phyloP scores from a whole-genome alignment of 2,113 vertebrate genomes.

The Alethe castanea region DNA sequence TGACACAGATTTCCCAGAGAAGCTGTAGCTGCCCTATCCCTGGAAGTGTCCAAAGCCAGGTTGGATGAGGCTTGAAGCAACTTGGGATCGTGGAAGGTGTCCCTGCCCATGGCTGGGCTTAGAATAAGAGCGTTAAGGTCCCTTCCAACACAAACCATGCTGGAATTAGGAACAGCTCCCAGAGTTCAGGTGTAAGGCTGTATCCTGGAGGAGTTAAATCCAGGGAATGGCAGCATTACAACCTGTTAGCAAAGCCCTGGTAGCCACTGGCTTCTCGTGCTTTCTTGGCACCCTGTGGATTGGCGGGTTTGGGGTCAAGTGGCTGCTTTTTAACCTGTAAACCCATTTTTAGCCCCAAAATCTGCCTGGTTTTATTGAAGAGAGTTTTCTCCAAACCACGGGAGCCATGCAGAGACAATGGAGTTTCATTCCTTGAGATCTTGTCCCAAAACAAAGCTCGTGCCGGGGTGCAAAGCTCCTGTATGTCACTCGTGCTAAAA shows the following conservation, averaged over 20 bases:
- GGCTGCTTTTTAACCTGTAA: not conserved
- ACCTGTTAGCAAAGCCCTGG: rapidly evolving
- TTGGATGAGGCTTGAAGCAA: rapidly evolving
- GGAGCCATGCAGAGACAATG: rapidly evolving
- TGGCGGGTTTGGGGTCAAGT: not conserved
- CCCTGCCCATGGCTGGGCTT: rapidly evolving
- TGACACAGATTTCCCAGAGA: rapidly evolving
- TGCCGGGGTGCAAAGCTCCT: not conserved
- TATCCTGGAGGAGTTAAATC: rapidly evolving
- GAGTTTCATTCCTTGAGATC: not conserved
- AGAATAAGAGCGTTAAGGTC: not conserved
- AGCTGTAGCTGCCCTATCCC: not conserved
- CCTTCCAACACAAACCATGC: not conserved
- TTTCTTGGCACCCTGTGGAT: too few species aligned
- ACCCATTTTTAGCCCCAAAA: not conserved
- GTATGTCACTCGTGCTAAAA: not conserved
- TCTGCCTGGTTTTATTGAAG: not conserved
- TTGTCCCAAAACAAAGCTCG: not conserved
- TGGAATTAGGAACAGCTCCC: not conserved
- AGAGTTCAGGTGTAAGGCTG: rapidly evolving
- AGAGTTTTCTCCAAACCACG: rapidly evolving
- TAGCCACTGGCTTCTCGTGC: rapidly evolving
- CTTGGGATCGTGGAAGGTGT: not conserved
- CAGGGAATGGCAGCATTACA: rapidly evolving
- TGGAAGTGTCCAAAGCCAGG: not conserved